Evolutionary conservation across 2,797 vertebrate genomes (phyloP).

Genomic region (Champsocephalus gunnari): DNA sequence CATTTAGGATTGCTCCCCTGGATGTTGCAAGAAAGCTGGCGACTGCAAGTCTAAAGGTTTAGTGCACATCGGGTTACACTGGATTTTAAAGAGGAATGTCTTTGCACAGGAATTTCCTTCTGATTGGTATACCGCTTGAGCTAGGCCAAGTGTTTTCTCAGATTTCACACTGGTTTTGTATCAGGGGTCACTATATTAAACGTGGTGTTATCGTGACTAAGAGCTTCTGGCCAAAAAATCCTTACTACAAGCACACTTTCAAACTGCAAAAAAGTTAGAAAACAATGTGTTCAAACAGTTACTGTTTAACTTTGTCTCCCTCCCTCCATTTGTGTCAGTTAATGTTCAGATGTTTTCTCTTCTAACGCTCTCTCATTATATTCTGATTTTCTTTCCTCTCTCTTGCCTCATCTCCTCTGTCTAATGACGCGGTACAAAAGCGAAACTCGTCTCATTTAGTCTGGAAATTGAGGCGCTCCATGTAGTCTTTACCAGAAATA

Average conservation of each 20-base stretch:
- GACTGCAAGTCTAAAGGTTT: not conserved
- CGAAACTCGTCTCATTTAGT: slow-evolving; percentile 52
- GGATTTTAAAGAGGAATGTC: not conserved
- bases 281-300: not conserved
- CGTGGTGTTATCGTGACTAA: not conserved
- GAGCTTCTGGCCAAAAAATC: not conserved
- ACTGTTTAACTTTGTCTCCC: not conserved
- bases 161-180: not conserved
- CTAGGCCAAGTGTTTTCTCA: not conserved
- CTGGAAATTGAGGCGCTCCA: slow-evolving; percentile 33
- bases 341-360: slow-evolving; percentile 30
- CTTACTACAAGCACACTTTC: not conserved
- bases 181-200: not conserved
- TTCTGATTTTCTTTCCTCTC: slow-evolving; percentile 16
- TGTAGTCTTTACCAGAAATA: slow-evolving; percentile 45
- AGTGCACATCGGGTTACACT: not conserved
- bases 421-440: slow-evolving; percentile 54
- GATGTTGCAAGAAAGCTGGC: not conserved
- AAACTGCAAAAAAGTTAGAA: not conserved
- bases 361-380: slow-evolving; percentile 33
- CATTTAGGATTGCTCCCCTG: not conserved
- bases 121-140: not conserved
- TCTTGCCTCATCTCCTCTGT: slow-evolving; percentile 46
- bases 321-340: slow-evolving; percentile 4
- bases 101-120: not conserved